Conservation (phyloP, 2,888 invertebrate genomes). For the Siphlonurus alternatus region DNA sequence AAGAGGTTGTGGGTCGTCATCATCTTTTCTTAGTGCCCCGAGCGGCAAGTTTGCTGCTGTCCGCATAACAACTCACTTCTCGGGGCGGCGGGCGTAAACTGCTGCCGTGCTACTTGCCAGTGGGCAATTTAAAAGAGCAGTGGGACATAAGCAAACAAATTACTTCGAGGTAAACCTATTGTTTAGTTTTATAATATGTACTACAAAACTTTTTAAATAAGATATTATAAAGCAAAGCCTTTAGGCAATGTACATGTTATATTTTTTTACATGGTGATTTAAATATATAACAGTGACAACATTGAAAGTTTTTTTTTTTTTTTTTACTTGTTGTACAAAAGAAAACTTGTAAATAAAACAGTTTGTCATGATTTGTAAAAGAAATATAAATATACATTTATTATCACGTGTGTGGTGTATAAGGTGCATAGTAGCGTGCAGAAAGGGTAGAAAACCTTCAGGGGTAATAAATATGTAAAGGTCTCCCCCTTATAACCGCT, state of each 20-base stretch:
- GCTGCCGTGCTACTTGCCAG: not conserved
- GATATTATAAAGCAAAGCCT: too few species aligned
- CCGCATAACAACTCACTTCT: not conserved
- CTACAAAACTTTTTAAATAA: not conserved
- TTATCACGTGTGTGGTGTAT: too few species aligned
- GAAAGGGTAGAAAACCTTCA: not conserved
- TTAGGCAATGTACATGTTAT: not conserved
- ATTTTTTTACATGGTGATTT: not conserved
- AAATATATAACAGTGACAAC: not conserved
- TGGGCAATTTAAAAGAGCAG: not conserved
- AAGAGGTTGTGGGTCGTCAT: not conserved
- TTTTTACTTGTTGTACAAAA: too few species aligned
- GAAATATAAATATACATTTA: too few species aligned
- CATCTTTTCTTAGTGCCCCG: not conserved
- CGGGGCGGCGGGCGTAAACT: not conserved
- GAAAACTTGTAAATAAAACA: not conserved
- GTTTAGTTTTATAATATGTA: not conserved
- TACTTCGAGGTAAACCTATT: not conserved
- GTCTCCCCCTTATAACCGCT: not conserved
- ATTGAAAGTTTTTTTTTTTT: too few species aligned
- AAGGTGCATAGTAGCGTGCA: too few species aligned
- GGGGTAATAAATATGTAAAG: not conserved
- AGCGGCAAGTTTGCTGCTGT: not conserved
- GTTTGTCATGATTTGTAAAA: too few species aligned
- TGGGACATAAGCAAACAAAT: not conserved